These are phyloP conservation scores for Jacana jacana DNA, from an alignment of 2,113 vertebrate genomes.

Conservation along the genomic window DNA sequence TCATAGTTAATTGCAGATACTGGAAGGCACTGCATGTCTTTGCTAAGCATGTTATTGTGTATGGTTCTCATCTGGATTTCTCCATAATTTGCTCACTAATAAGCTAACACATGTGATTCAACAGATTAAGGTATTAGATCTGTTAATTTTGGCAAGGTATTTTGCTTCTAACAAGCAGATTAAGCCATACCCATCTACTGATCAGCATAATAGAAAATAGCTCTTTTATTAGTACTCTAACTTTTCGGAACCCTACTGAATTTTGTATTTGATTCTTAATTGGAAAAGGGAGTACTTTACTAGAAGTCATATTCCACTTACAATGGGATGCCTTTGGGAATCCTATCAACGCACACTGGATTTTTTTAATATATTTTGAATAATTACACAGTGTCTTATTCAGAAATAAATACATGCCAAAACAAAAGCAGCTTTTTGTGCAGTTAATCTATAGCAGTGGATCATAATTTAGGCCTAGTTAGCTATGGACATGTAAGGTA, in stretches of 20 bases:
- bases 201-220: background rate
- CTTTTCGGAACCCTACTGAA: background rate
- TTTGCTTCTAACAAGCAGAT: background rate
- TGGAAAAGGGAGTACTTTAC: background rate
- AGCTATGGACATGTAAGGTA: background rate
- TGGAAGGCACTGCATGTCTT: background rate
- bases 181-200: background rate
- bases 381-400: background rate
- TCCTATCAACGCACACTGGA: background rate
- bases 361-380: background rate
- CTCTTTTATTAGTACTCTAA: background rate
- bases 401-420: background rate
- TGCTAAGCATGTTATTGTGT: background rate
- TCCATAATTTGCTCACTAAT: background rate
- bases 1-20: background rate
- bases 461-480: background rate
- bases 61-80: background rate
- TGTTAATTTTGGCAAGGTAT: conserved; percentile 1
- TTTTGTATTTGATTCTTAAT: background rate
- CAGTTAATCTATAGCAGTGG: background rate
- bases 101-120: background rate
- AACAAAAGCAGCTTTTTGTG: background rate
- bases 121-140: background rate
- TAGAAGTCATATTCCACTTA: background rate
- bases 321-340: background rate